Conservation (phyloP, 2,888 invertebrate species). For the Acanthosepion esculentum region DNA sequence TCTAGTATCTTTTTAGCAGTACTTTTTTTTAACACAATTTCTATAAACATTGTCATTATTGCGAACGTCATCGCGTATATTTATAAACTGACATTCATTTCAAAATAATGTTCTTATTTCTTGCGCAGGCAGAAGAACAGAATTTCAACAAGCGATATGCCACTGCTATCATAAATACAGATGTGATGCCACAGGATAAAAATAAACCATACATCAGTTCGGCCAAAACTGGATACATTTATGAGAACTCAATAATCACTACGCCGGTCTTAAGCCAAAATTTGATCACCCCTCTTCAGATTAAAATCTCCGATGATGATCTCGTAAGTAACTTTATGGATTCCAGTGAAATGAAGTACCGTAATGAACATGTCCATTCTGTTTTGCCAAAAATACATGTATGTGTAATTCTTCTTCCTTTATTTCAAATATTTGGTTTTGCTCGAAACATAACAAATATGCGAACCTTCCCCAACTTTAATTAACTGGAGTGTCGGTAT, state of each 20-base stretch:
- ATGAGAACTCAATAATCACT: constrained; percentile 61
- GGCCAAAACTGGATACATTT: constrained; percentile 58
- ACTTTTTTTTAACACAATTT: no score
- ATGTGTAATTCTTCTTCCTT: not conserved
- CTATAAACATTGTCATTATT: no score
- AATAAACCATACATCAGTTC: constrained; percentile 60
- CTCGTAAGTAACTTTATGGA: constrained; percentile 58
- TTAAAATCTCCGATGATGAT: constrained; percentile 64
- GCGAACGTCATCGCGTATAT: no score
- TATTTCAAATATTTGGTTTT: not conserved
- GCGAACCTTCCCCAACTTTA: no score
- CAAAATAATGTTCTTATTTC: not conserved
- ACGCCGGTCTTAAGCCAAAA: constrained; percentile 55
- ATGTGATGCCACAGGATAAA: constrained; percentile 60
- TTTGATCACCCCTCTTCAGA: constrained; percentile 52
- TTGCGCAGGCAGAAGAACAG: constrained; percentile 59
- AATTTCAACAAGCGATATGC: constrained; percentile 55
- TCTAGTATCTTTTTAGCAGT: no score
- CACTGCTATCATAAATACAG: constrained; percentile 60
- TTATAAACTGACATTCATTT: not conserved
- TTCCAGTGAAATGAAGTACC: no score
- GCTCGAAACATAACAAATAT: no score
- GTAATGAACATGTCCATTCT: not conserved
- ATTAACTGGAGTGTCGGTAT: no score
- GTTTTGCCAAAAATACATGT: not conserved